Percentiles rank a stretch among this genome's conserved stretches.
phyloP scores from a whole-genome alignment of 2,113 vertebrate species.

The Bos taurus region DNA sequence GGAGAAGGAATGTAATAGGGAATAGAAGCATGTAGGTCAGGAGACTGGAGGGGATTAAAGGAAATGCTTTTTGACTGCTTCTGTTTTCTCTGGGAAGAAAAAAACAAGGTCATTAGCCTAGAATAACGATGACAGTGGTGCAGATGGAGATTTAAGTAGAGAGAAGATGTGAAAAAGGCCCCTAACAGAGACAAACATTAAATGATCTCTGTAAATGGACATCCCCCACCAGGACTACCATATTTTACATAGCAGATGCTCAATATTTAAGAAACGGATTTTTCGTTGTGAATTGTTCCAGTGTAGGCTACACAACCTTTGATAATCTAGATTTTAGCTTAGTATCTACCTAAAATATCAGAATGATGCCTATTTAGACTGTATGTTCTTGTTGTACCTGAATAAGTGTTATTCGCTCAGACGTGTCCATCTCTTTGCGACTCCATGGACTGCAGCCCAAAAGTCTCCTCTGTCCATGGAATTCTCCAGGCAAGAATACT shows the following conservation, averaged over 20 bases:
- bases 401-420: neutral
- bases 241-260: too few species aligned
- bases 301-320: neutral
- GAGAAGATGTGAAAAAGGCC: too few species aligned
- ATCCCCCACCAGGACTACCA: accelerated
- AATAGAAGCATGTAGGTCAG: accelerated
- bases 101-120: neutral
- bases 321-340: neutral
- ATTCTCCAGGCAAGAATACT: neutral
- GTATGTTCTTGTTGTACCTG: too few species aligned
- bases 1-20: too few species aligned
- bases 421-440: neutral
- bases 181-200: neutral
- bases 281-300: neutral
- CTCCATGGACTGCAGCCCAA: neutral
- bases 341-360: neutral
- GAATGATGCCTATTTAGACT: neutral
- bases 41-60: too few species aligned
- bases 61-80: neutral
- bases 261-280: neutral
- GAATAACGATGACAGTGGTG: neutral
- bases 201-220: neutral
- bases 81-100: neutral
- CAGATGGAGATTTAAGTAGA: neutral
- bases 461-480: neutral